Conservation (phyloP, 1,140 invertebrate genomes). For the Aradophagus sp. region DNA sequence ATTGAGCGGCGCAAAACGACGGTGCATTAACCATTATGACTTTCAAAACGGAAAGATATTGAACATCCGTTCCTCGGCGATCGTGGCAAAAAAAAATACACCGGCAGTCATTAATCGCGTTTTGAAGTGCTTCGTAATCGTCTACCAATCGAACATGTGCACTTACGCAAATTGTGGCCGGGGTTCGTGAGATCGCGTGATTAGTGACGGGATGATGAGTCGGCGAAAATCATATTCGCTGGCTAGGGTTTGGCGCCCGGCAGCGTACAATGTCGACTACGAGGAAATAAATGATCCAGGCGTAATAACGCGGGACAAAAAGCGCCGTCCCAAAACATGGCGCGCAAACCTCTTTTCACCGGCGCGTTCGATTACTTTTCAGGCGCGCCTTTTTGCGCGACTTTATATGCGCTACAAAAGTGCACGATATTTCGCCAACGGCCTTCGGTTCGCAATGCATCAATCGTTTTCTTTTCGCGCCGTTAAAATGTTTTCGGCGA, state of each 20-base stretch:
- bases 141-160: constrained; percentile 53
- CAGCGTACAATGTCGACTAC: constrained; percentile 25
- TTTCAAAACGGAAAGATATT: constrained; percentile 34
- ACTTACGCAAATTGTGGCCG: constrained; percentile 48
- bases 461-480: no score
- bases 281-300: constrained; percentile 36
- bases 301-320: constrained; percentile 37
- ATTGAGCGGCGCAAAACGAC: constrained; percentile 11
- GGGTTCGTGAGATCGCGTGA: constrained; percentile 46
- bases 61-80: constrained; percentile 21
- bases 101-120: constrained; percentile 42
- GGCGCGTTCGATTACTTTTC: constrained; percentile 21
- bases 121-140: constrained; percentile 54
- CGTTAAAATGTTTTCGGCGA: no score
- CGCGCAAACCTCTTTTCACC: constrained; percentile 30
- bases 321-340: constrained; percentile 17
- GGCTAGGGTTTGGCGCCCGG: constrained; percentile 10
- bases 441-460: no score
- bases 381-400: no score
- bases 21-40: constrained; percentile 34
- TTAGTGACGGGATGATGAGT: constrained; percentile 55
- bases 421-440: no score
- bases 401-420: no score
- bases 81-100: constrained; percentile 41
- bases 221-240: constrained; percentile 52